Evolutionary conservation across 2,888 invertebrate species (phyloP).

Genomic region (Melangyna quadrimaculata): DNA sequence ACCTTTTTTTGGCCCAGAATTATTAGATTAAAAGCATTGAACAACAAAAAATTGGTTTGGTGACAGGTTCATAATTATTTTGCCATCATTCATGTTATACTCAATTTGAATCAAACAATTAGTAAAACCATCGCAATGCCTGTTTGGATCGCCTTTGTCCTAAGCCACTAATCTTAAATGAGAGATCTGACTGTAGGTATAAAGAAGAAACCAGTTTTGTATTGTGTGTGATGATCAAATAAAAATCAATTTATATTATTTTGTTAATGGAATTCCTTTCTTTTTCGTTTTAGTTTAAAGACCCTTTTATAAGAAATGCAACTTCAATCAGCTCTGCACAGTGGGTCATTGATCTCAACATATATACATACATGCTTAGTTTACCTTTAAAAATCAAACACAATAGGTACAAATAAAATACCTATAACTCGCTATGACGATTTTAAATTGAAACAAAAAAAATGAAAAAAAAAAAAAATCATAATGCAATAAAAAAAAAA

Average conservation of each 20-base stretch:
- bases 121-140: no score
- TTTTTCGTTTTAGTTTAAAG: not conserved
- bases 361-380: no score
- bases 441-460: not conserved
- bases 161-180: not conserved
- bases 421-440: not conserved
- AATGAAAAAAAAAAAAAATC: not conserved
- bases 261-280: not conserved
- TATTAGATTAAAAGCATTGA: no score
- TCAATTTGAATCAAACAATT: no score
- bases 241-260: not conserved
- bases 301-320: not conserved
- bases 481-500: not conserved
- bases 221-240: not conserved
- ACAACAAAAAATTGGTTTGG: no score
- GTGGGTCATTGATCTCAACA: conserved; percentile 1
- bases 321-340: not conserved
- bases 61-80: no score
- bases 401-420: not conserved
- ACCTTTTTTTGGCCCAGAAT: no score
- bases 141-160: no score
- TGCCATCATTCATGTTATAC: no score
- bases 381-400: not conserved
- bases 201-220: not conserved
- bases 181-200: not conserved